These are phyloP conservation scores for Chitala chitala DNA, from an alignment of 2,113 vertebrate species.

Conservation along the genomic window DNA sequence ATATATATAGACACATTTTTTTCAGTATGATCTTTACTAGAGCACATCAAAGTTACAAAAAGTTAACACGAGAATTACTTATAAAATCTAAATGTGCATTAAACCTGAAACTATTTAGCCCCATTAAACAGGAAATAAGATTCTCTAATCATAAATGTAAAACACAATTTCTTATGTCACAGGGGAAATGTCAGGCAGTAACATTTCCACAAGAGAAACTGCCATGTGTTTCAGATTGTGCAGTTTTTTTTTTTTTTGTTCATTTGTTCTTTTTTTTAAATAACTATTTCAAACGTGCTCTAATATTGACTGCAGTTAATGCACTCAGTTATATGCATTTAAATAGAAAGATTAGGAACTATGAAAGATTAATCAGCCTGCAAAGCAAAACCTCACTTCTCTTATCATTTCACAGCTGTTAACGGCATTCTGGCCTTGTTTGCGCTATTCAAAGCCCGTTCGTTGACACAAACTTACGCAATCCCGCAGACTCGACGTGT, in stretches of 20 bases:
- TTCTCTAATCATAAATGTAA: constrained; percentile 36
- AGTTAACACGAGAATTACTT: not conserved
- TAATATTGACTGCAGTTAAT: constrained; percentile 15
- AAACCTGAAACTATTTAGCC: constrained; percentile 20
- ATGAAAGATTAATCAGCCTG: constrained; percentile 9
- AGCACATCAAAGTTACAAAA: not conserved
- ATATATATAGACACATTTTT: too few relatives aligned
- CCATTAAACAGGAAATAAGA: not conserved
- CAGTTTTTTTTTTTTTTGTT: constrained; percentile 21
- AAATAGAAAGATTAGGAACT: constrained; percentile 18
- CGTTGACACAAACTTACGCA: constrained; percentile 42
- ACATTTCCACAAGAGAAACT: constrained; percentile 20
- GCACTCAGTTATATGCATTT: constrained; percentile 22
- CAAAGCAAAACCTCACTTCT: not conserved
- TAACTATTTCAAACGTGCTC: constrained; percentile 17
- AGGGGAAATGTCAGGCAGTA: constrained; percentile 20
- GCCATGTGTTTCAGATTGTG: constrained; percentile 14
- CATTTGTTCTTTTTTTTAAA: constrained; percentile 16
- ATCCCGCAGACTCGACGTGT: constrained; percentile 73
- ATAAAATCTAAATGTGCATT: not conserved
- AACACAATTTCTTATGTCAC: constrained; percentile 7
- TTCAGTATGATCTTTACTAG: not conserved
- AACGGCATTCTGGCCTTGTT: not conserved
- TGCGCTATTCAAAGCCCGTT: not conserved
- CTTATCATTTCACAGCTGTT: not conserved